phyloP scores from a whole-genome alignment of 2,797 vertebrate species.

The Eleutherodactylus coqui region DNA sequence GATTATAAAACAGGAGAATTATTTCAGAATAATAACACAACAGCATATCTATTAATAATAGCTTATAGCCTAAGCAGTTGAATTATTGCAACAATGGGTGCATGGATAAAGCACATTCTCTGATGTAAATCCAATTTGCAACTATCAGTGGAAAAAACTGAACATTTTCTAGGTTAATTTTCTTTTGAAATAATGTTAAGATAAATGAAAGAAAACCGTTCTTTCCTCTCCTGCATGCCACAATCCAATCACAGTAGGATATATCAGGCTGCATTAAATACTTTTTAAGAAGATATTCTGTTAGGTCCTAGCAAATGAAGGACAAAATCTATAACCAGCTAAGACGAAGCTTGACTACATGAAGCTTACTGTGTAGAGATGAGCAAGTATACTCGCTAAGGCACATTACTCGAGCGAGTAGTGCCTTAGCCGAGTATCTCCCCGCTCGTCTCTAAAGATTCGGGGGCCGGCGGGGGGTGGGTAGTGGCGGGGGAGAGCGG shows the following conservation, averaged over 20 bases:
- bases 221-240: background rate
- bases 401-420: too few relatives aligned
- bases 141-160: conserved; percentile 1
- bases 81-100: conserved; percentile 28
- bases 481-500: too few relatives aligned
- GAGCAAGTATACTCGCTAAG: too few relatives aligned
- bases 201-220: background rate
- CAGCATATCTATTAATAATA: conserved; percentile 26
- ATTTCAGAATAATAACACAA: conserved; percentile 33
- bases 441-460: too few relatives aligned
- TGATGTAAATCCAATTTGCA: conserved; percentile 26
- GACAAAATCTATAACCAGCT: background rate
- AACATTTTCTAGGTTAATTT: background rate
- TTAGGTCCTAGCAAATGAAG: background rate
- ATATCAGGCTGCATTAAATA: background rate
- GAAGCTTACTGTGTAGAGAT: too few relatives aligned
- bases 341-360: background rate
- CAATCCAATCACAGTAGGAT: background rate
- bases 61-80: background rate
- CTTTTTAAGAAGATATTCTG: background rate
- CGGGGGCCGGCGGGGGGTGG: too few relatives aligned
- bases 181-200: conserved; percentile 2
- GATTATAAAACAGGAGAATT: conserved; percentile 20
- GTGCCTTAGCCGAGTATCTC: too few relatives aligned
- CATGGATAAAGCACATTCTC: background rate